These are phyloP conservation scores for Epistrophe eligans DNA, from an alignment of 2,888 invertebrate species.

Conservation along the genomic window DNA sequence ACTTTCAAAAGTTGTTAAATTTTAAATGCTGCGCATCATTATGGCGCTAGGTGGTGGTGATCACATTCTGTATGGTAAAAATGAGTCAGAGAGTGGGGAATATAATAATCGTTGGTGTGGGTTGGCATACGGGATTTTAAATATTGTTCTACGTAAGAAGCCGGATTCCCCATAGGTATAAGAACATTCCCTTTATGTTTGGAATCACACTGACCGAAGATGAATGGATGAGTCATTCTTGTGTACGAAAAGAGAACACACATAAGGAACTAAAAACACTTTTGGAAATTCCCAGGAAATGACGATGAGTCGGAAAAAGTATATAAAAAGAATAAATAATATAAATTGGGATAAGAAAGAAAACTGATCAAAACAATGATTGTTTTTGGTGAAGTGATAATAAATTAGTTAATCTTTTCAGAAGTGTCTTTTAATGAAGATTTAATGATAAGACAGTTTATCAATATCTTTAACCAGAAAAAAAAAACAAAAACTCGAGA, in stretches of 20 bases:
- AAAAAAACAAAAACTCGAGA: neutral
- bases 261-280: constrained; percentile 7
- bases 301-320: constrained; percentile 24
- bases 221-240: constrained; percentile 46
- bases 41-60: neutral
- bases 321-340: neutral
- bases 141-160: constrained; percentile 20
- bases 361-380: constrained; percentile 5
- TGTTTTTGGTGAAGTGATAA: neutral
- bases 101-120: too few species aligned
- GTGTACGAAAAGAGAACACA: neutral
- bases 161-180: neutral
- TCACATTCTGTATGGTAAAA: neutral
- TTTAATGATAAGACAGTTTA: constrained; percentile 11
- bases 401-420: constrained; percentile 1
- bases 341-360: constrained; percentile 6
- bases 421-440: neutral
- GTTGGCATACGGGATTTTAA: neutral
- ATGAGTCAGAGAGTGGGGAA: constrained; percentile 31
- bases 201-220: constrained; percentile 36
- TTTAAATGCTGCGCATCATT: constrained; percentile 42
- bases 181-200: constrained; percentile 17
- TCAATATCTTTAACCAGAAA: neutral
- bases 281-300: constrained; percentile 56
- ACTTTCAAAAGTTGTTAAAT: constrained; percentile 10